phyloP scores from a whole-genome alignment of 2,797 vertebrate genomes.

The Erpetoichthys calabaricus region DNA sequence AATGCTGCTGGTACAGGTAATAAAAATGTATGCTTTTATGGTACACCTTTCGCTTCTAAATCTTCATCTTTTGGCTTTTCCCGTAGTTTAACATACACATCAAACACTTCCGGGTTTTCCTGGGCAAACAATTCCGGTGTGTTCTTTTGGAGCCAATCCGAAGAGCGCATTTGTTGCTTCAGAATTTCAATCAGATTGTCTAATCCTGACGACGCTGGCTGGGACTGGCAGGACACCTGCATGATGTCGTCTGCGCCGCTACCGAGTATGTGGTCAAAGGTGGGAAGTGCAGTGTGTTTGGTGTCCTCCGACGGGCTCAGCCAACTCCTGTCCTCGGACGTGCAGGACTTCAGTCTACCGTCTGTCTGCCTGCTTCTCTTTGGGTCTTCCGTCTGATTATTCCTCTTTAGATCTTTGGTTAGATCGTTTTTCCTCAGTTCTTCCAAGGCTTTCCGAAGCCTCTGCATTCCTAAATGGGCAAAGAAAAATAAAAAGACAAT shows the following conservation, averaged over 20 bases:
- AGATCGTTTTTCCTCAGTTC: conserved; percentile 28
- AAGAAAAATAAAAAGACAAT: background rate
- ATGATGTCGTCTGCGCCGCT: conserved; percentile 37
- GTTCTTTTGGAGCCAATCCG: conserved; percentile 70
- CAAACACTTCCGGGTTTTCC: conserved; percentile 54
- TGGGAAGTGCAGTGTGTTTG: conserved; percentile 18
- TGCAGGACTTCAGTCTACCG: conserved; percentile 16
- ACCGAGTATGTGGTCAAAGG: conserved; percentile 24
- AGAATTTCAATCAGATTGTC: conserved; percentile 68
- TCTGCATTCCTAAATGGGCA: conserved; percentile 58
- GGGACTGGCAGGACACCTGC: conserved; percentile 36
- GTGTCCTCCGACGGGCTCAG: conserved; percentile 4
- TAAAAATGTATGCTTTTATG: too few species aligned
- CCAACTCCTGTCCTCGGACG: conserved; percentile 27
- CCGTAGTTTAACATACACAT: conserved; percentile 54
- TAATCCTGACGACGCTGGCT: conserved; percentile 35
- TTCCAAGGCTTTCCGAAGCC: conserved; percentile 61
- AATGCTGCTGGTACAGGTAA: too few species aligned
- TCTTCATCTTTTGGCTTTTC: conserved; percentile 48
- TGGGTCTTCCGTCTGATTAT: conserved; percentile 13
- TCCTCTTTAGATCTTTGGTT: conserved; percentile 13
- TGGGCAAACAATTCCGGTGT: conserved; percentile 50
- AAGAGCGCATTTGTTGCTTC: conserved; percentile 65
- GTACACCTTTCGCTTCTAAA: conserved; percentile 6
- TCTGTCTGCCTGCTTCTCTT: conserved; percentile 18